These are phyloP conservation scores for Himalopsyche tibetana DNA, from an alignment of 2,888 invertebrate species.

Conservation along the genomic window DNA sequence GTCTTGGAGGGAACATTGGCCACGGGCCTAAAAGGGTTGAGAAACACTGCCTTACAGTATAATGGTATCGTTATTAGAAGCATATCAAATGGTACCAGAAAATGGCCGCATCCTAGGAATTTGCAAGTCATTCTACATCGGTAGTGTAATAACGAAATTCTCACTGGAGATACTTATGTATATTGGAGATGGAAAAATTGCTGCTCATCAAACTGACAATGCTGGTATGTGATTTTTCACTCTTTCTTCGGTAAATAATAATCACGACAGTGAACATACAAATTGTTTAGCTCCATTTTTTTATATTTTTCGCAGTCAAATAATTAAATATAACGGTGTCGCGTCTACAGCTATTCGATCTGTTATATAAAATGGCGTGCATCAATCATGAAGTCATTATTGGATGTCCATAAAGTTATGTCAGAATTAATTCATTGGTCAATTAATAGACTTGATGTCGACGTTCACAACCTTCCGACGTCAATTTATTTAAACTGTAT, in stretches of 20 bases:
- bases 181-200: not conserved
- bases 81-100: not conserved
- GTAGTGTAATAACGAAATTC: not conserved
- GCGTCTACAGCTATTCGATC: not conserved
- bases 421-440: not conserved
- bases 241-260: not conserved
- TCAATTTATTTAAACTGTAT: no score
- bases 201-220: not conserved
- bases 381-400: constrained; percentile 7
- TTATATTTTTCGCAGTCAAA: not conserved
- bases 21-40: no score
- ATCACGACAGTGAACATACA: not conserved
- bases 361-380: not conserved
- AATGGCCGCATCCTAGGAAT: not conserved
- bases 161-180: not conserved
- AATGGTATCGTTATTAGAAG: no score
- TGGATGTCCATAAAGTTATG: not conserved
- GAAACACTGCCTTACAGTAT: no score
- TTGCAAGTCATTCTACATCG: not conserved
- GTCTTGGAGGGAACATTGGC: no score
- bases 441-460: not conserved
- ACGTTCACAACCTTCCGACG: no score
- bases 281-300: not conserved
- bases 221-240: not conserved
- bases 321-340: not conserved